These are phyloP conservation scores for Cottoperca gobio DNA, from an alignment of 2,797 vertebrate species.

Conservation along the genomic window DNA sequence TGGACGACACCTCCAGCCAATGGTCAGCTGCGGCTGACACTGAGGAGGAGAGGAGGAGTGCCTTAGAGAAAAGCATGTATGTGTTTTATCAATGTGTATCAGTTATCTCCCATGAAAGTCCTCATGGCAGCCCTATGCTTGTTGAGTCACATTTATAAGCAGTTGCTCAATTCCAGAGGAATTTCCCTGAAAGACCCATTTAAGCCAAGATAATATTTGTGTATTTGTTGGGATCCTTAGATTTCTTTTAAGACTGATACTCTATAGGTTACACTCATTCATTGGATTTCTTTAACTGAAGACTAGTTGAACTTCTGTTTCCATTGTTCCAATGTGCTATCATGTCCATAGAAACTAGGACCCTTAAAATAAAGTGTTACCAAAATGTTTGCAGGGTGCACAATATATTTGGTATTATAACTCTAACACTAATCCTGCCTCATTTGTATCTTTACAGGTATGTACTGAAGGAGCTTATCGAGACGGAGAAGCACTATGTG, in stretches of 20 bases:
- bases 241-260: too few species aligned
- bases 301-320: neutral
- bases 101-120: constrained; percentile 3
- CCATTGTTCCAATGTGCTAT: neutral
- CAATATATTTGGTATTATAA: constrained; percentile 7
- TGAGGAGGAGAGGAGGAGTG: constrained; percentile 89
- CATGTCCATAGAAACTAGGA: neutral
- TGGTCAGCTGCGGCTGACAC: constrained; percentile 83
- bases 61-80: constrained; percentile 96
- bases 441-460: constrained; percentile 84
- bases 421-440: constrained; percentile 33
- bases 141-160: neutral
- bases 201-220: neutral
- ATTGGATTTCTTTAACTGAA: too few species aligned
- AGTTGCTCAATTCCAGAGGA: neutral
- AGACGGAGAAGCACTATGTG: constrained; percentile 95
- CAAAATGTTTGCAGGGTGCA: constrained; percentile 22
- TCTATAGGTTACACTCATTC: neutral
- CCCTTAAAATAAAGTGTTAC: constrained; percentile 9
- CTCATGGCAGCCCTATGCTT: neutral
- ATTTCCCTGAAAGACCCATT: neutral
- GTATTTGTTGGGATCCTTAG: neutral
- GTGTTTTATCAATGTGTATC: constrained; percentile 51
- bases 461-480: constrained; percentile 92
- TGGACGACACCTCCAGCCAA: constrained; percentile 86